A percentile compares a stretch with the other conserved stretches of the same genome.
Conservation (phyloP, 2,888 invertebrate species). For the Arge pagana region DNA sequence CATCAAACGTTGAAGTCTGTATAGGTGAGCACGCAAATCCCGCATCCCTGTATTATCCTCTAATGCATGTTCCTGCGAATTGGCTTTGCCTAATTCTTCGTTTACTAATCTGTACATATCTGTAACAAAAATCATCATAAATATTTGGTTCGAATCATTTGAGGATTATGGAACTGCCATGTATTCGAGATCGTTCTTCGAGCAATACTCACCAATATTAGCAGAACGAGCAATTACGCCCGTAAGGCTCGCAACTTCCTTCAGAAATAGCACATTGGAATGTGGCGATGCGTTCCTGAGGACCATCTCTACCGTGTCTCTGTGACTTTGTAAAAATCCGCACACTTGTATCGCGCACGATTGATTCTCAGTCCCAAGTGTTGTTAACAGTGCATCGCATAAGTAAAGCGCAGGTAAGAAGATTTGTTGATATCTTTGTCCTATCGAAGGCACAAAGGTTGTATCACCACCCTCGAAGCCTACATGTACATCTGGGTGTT, state of each 20-base stretch:
- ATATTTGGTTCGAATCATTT: constrained; percentile 29
- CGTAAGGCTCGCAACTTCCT: constrained; percentile 78
- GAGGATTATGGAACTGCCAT: constrained; percentile 48
- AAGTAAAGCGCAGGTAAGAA: constrained; percentile 80
- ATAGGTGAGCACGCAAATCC: constrained; percentile 63
- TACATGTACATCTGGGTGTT: constrained; percentile 70
- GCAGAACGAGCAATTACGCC: constrained; percentile 75
- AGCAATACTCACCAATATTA: constrained; percentile 54
- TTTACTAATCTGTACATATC: constrained; percentile 55
- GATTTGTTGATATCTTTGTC: constrained; percentile 79
- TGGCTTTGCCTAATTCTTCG: constrained; percentile 43
- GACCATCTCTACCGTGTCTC: constrained; percentile 79
- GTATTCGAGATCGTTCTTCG: constrained; percentile 53
- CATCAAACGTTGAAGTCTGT: constrained; percentile 75
- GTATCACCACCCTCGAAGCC: constrained; percentile 46
- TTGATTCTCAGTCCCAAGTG: constrained; percentile 82
- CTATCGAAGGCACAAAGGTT: constrained; percentile 66
- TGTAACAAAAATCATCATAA: constrained; percentile 15
- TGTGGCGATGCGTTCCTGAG: constrained; percentile 72
- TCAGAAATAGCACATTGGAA: constrained; percentile 69
- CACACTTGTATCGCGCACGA: constrained; percentile 81
- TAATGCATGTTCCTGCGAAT: constrained; percentile 36
- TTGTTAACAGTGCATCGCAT: constrained; percentile 80
- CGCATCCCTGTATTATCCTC: constrained; percentile 50
- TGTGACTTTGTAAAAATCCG: constrained; percentile 78